Conservation (phyloP, 2,113 vertebrate species). For the Trogon surrucura region DNA sequence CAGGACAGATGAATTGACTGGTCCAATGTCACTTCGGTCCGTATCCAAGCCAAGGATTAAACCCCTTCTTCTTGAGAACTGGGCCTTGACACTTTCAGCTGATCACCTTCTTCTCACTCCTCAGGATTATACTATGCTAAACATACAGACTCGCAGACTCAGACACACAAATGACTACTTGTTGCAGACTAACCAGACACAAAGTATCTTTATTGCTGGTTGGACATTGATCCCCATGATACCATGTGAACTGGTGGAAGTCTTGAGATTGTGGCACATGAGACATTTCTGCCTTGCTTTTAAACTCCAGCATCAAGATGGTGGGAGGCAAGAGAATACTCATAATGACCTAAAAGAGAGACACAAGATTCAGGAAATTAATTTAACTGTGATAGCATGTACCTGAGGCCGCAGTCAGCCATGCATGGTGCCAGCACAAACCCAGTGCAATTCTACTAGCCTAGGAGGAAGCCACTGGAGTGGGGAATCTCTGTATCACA, state of each 20-base stretch:
- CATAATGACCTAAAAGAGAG: constrained; percentile 84
- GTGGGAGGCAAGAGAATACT: constrained; percentile 91
- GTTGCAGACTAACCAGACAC: constrained; percentile 61
- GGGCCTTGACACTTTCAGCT: not conserved
- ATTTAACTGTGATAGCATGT: not conserved
- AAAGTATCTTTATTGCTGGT: constrained; percentile 46
- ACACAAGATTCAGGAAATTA: not conserved
- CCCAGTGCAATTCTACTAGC: not conserved
- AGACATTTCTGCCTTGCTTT: constrained; percentile 98
- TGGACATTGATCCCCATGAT: constrained; percentile 73
- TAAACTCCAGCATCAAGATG: constrained; percentile 93
- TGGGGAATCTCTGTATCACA: not conserved
- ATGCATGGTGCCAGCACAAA: not conserved
- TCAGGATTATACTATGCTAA: not conserved
- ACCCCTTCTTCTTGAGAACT: not conserved
- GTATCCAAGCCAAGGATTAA: not conserved
- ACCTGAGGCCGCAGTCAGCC: not conserved
- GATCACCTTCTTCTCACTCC: not conserved
- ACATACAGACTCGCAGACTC: not conserved
- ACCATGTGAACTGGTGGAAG: constrained; percentile 82
- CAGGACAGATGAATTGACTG: not conserved
- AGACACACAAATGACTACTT: not conserved
- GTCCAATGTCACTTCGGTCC: not conserved
- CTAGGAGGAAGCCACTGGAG: not conserved
- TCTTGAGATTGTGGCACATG: constrained; percentile 94